Evolutionary conservation across 2,113 vertebrate species (phyloP), one percentile per base, ranked within the genome.

Genomic region (Lagopus muta): DNA sequence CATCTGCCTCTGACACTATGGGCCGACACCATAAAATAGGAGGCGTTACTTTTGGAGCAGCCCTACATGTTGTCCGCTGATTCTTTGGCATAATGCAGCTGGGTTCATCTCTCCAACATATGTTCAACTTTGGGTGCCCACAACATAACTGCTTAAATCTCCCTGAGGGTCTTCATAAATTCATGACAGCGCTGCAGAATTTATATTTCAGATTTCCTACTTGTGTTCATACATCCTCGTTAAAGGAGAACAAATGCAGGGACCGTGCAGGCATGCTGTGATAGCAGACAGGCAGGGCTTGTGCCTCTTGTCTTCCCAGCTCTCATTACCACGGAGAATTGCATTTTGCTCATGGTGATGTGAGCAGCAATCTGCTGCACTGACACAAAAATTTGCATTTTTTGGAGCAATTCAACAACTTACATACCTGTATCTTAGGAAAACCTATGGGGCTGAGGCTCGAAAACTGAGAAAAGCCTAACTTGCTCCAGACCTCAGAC

Each of bases 211-310:
- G 13, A 47, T 47, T 48, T 78, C 70, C 61, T 54, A 13, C 65
- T 80, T 86, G 40, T 64, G 42, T 36, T 94, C 6, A 8, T 79
- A 78, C 3, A 36, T 82, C 78, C 77, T 43, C 47, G 71, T 76
- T 69, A 69, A 30, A 32, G 43, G 67, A 57, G 42, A 85, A 73
- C n/a, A 81, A 58, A 74, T 10, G 55, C 5, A 2, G 61, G 42
- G n/a, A 1, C 6, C 0, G 1, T 1, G 18, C 40, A 64, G 36
- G 50, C 43, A 43, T 32, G 4, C 4, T 17, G 47, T 20, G 66
- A 32, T 20, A 72, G 71, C 75, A 55, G 66, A 30, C 74, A 30
- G 1, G 0, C 38, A 61, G 8, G 40, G 65, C 48, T 45, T 50
- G 15, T 61, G 55, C 69, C 34, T 15, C 45, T 47, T 5, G 2